Base-by-base conservation (phyloP, 2,797 vertebrate species). In the Pseudopleuronectes americanus region DNA sequence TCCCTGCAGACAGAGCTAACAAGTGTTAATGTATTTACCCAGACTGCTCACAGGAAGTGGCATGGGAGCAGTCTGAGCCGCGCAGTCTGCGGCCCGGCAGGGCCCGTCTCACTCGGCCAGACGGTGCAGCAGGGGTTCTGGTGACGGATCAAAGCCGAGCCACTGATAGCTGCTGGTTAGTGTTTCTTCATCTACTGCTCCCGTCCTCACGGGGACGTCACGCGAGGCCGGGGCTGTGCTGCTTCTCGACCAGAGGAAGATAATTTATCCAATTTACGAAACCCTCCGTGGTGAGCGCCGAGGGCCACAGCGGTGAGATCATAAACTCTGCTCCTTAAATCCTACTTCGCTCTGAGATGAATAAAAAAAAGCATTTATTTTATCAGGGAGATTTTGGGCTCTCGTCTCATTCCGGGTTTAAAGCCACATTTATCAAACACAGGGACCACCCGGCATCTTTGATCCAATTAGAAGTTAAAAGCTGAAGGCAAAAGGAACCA, bases 191-290 rank as follows among this genome's bases (percentile, higher is more conserved):
- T 79, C 64, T 43, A 21, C 66, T 57, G 64, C 59, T 72, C 38
- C 24, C 49, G 57, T 70, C 59, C 28, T 45, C 73, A 3, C 6
- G 24, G 28, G 73, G 22, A 31, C 64, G 43, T 71, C 19, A 26
- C 61, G 19, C 58, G 38, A 71, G 72, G 77, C 53, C 64, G 68
- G 68, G 61, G 17, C 68, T 4, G 23, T 69, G 68, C 66, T 71
- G 60, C 69, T 60, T 79, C 61, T 59, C 31, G 63, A 65, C 71
- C 43, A 3, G 12, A 71, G 76, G 76, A 83, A 74, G 77, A 84
- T 84, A 67, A 76, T 84, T 89, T 84, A 87, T 88, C 84, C 83
- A 84, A 76, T 89, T 90, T 84, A 84, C 9, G 6, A 68, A 67
- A 7, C 17, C 17, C 45, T 80, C 77, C 24, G 81, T 1, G 73